phyloP scores from a whole-genome alignment of 2,888 invertebrate species.

The Esperia sulphurella region DNA sequence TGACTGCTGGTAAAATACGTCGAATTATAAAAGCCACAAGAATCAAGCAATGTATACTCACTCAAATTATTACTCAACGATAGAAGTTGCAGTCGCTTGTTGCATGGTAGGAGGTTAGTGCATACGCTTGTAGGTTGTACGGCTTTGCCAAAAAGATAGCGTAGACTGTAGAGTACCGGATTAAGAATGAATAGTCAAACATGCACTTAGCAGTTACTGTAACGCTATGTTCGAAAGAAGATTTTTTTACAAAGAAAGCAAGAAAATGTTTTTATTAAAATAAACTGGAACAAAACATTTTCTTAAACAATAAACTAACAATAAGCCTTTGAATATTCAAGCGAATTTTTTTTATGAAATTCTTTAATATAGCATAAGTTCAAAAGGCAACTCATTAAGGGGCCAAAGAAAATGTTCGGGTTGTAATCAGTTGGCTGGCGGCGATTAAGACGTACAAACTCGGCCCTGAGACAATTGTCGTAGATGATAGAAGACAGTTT shows the following conservation, averaged over 20 bases:
- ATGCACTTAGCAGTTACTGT: slow-evolving; percentile 52
- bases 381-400: slow-evolving; percentile 62
- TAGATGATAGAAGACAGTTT: slow-evolving; percentile 18
- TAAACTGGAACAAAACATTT: slow-evolving; percentile 14
- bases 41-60: slow-evolving; percentile 2
- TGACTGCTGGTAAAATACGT: background rate
- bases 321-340: slow-evolving; percentile 33
- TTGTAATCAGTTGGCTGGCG: slow-evolving; percentile 65
- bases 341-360: slow-evolving; percentile 29
- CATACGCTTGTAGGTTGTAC: slow-evolving; percentile 37
- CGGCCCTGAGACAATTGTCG: slow-evolving; percentile 49
- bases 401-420: slow-evolving; percentile 52
- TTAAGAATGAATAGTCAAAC: slow-evolving; percentile 67
- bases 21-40: background rate
- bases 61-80: background rate
- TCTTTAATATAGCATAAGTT: slow-evolving; percentile 35
- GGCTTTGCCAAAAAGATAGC: slow-evolving; percentile 65
- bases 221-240: slow-evolving; percentile 29
- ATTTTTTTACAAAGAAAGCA: slow-evolving; percentile 30
- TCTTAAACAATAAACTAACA: slow-evolving; percentile 22
- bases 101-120: slow-evolving; percentile 10
- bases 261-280: slow-evolving; percentile 6
- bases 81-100: background rate
- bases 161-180: slow-evolving; percentile 38
- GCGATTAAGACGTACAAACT: slow-evolving; percentile 67